Percentiles rank a stretch among this genome's conserved stretches.
Conservation (phyloP, 2,888 invertebrate species). For the Drosophila mulleri region DNA sequence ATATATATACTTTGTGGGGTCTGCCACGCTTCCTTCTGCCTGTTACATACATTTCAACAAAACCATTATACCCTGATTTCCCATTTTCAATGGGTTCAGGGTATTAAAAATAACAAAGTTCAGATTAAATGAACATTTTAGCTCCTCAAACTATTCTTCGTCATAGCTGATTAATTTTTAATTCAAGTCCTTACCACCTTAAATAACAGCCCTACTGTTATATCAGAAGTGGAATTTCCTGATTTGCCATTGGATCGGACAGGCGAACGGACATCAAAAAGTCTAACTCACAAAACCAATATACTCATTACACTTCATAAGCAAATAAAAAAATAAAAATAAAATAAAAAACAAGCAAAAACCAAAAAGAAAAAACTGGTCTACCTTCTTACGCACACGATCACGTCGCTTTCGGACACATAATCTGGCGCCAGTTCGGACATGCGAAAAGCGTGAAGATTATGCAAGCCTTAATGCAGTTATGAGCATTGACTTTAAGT, state of each 20-base stretch:
- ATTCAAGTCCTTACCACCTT: background rate
- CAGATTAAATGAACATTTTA: no score
- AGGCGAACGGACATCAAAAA: background rate
- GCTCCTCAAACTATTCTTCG: no score
- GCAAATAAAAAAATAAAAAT: background rate
- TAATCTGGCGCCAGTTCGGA: background rate
- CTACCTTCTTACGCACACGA: conserved; percentile 20
- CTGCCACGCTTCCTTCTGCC: no score
- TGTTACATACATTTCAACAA: no score
- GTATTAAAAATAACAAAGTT: no score
- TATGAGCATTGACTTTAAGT: conserved; percentile 26
- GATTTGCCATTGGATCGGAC: background rate
- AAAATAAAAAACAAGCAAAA: no score
- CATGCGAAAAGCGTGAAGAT: conserved; percentile 18
- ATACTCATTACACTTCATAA: background rate
- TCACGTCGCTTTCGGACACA: conserved; percentile 2
- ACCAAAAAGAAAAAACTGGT: background rate
- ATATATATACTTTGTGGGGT: no score
- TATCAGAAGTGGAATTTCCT: background rate
- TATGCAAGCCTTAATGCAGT: conserved; percentile 60
- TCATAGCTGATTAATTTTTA: no score
- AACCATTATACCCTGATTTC: no score
- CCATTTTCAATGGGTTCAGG: no score
- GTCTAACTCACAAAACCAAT: background rate
- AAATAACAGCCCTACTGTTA: background rate